Evolutionary conservation across 2,888 invertebrate genomes (phyloP), one percentile per base, ranked within the genome.

Genomic region (Myopa tessellatipennis): DNA sequence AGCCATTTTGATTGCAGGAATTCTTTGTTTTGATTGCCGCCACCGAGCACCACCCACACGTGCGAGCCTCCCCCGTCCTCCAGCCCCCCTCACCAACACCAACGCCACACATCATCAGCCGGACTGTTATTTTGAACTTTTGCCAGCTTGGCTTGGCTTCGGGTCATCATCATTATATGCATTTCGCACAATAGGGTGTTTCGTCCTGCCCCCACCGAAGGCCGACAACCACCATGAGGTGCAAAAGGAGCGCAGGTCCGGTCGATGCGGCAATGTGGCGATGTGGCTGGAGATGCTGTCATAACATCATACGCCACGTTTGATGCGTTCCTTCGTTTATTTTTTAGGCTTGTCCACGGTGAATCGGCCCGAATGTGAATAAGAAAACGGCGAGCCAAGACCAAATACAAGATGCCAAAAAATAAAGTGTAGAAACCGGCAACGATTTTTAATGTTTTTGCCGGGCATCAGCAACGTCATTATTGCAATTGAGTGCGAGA

Each of bases 151-250:
- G 4, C 34, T 6, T 65, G 36, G 65, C 65, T 65, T 36, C 65
- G 65, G 65, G 65, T 65, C 65, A 65, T 69, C 69, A 52, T 52
- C 69, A 45, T 69, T 69, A 69, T 61, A 18, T 61, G 50, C 61
- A 61, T 45, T 61, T 61, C 73, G 45, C 26, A 61, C 40, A 73
- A 73, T 45, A 26, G 69, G 45, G 69, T 69, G 69, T 69, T 69
- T 50, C 40, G 16, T 61, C 1, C 18, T 12, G 52, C 65, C 65
- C 12, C 14, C 65, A 65, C 65, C 38, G n/a, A 55, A 10, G 55
- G n/a, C 55, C 55, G 55, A 10, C 10, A 16, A 55, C 55, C 5
- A 55, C 4, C 14, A n/a, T 6, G n/a, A 55, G 10, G 50, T 26
- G 61, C 2, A 26, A 26, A 26, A 26, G 26, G 26, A 26, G 26